phyloP scores from a whole-genome alignment of 2,888 invertebrate species.

The Aporophyla nigra region DNA sequence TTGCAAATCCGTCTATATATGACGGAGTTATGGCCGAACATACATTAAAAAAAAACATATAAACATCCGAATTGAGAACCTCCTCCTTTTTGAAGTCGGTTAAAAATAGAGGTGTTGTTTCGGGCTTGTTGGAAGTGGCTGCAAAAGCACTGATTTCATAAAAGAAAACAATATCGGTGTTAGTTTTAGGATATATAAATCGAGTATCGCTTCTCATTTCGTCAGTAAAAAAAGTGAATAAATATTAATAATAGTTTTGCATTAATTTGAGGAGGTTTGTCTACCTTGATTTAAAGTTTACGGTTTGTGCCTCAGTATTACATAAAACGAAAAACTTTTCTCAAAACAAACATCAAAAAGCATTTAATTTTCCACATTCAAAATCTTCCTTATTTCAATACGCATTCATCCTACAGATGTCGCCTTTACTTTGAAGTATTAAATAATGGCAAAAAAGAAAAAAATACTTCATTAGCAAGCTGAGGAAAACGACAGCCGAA shows the following conservation, averaged over 20 bases:
- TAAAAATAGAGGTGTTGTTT: background rate
- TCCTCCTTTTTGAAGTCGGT: too few species aligned
- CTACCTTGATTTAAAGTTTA: background rate
- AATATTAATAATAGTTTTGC: background rate
- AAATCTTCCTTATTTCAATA: slow-evolving; percentile 39
- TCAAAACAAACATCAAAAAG: slow-evolving; percentile 20
- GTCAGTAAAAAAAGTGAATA: background rate
- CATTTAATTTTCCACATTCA: slow-evolving; percentile 12
- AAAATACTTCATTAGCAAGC: slow-evolving; percentile 62
- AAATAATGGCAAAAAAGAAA: slow-evolving; percentile 49
- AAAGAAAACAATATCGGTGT: background rate
- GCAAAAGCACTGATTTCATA: background rate
- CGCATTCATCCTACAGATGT: slow-evolving; percentile 54
- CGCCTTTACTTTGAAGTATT: slow-evolving; percentile 56
- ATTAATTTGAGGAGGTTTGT: background rate
- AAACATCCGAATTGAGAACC: too few species aligned
- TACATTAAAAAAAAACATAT: too few species aligned
- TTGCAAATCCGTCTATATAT: too few species aligned
- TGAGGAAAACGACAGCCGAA: slow-evolving; percentile 59
- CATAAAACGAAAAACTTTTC: background rate
- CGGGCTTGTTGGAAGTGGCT: background rate
- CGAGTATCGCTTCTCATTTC: background rate
- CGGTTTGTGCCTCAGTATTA: background rate
- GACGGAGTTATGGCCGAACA: too few species aligned
- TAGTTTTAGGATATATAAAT: background rate